Evolutionary conservation across 1,140 invertebrate genomes (phyloP), one percentile per base, ranked within the genome.

Genomic region (Trichoplusia ni): DNA sequence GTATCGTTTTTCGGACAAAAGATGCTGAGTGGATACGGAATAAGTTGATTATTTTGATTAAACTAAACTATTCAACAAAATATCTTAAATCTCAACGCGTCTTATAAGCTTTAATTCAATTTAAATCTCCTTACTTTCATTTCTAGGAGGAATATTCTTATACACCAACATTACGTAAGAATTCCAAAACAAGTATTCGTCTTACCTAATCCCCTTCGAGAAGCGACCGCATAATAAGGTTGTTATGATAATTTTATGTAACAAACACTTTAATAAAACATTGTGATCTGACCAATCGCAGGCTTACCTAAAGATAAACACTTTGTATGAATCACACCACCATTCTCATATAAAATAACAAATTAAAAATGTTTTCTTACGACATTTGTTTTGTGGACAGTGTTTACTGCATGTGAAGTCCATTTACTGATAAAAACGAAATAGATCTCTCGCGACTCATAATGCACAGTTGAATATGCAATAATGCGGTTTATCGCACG

Each of bases 201-300:
- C 2, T 21, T 35, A 51, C 47, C 29, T 35, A 51, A 35, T 51
- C 21, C 6, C 29, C 5, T 33, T 21, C 9, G 7, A 46, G 13
- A 42, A n/a, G n/a, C n/a, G 1, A 6, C 14, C 16, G 47, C 47
- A 35, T 21, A 51, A 51, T n/a, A 21, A 51, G n/a, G 18, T 33
- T 19, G 19, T 38, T 54, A 54, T 38, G 33, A 14, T 54, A 37
- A 54, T 38, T 6, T 38, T 54, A 38, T 54, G 35, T 11, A 38
- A 54, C 33, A 38, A 54, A 54, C 23, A 27, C 31, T 54, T 35
- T 37, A 13, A 37, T n/a, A 18, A 35, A 38, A 31, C 14, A 64
- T 31, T 21, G 21, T 75, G 68, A 76, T 73, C 71, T 76, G 73
- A 76, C 73, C 67, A 76, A 64, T 69, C 73, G 73, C 51, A 54